A percentile compares a stretch with the other conserved stretches of the same genome.
These are phyloP conservation scores for Drosophila subquinaria DNA, from an alignment of 2,888 invertebrate species.

Conservation along the genomic window DNA sequence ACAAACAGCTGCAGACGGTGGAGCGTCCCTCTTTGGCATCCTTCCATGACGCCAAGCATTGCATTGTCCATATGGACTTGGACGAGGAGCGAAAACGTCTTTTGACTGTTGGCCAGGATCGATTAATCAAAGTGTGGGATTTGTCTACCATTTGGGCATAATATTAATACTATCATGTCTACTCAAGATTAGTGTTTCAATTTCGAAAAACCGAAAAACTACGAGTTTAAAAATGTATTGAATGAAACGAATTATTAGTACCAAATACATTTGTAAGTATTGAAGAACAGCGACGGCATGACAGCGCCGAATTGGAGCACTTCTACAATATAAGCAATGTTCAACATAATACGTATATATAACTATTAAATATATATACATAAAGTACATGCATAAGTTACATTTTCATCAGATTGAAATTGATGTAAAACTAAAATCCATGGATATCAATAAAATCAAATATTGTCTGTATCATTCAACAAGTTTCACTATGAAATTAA, in stretches of 20 bases:
- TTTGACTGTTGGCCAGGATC: slow-evolving; percentile 97
- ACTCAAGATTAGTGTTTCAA: slow-evolving; percentile 20
- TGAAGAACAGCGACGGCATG: slow-evolving; percentile 21
- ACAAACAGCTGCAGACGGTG: slow-evolving; percentile 91
- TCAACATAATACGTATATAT: slow-evolving; percentile 42
- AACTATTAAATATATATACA: slow-evolving; percentile 30
- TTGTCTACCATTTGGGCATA: slow-evolving; percentile 88
- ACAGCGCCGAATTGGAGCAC: slow-evolving; percentile 11
- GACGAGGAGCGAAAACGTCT: slow-evolving; percentile 95
- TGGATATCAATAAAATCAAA: slow-evolving; percentile 56
- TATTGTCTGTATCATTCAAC: slow-evolving; percentile 30
- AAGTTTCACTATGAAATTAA: slow-evolving; percentile 8
- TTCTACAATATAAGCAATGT: slow-evolving; percentile 51
- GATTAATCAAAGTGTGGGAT: slow-evolving; percentile 97
- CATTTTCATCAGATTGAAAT: slow-evolving; percentile 50
- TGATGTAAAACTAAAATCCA: slow-evolving; percentile 56
- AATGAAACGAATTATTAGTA: slow-evolving; percentile 48
- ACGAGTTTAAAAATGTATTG: slow-evolving; percentile 25
- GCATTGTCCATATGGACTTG: slow-evolving; percentile 94
- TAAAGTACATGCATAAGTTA: slow-evolving; percentile 31
- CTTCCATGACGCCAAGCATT: slow-evolving; percentile 98
- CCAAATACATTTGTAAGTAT: slow-evolving; percentile 59
- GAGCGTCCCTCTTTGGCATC: slow-evolving; percentile 97
- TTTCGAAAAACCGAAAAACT: slow-evolving; percentile 23
- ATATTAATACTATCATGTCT: slow-evolving; percentile 27